Evolutionary conservation across 2,797 vertebrate species (phyloP).

Genomic region (Pterois miles): DNA sequence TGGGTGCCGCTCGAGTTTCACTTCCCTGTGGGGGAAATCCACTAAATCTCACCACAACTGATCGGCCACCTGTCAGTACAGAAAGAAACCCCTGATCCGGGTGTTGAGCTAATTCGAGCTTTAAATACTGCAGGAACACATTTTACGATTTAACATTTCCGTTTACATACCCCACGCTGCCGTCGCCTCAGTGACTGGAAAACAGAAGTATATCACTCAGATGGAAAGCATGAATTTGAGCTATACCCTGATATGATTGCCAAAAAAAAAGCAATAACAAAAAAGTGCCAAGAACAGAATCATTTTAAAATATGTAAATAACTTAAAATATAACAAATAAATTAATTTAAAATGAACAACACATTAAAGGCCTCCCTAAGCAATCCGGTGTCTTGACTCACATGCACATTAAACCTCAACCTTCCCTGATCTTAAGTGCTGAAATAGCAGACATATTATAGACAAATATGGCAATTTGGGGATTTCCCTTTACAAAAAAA

Average conservation of each 20-base stretch:
- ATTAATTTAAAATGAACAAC: conserved; percentile 52
- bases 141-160: neutral
- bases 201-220: neutral
- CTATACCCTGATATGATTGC: conserved; percentile 74
- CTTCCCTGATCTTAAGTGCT: conserved; percentile 70
- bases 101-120: neutral
- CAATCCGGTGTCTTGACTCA: conserved; percentile 13
- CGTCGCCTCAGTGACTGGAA: conserved; percentile 1
- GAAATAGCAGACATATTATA: conserved; percentile 41
- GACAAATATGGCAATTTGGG: conserved; percentile 38
- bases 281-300: conserved; percentile 75
- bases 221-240: neutral
- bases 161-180: neutral
- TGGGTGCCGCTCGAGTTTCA: conserved; percentile 58
- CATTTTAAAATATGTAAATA: conserved; percentile 70
- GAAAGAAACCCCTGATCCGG: neutral
- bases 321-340: conserved; percentile 74
- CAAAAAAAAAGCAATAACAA: conserved; percentile 39
- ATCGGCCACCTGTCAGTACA: conserved; percentile 42
- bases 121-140: neutral
- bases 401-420: conserved; percentile 20
- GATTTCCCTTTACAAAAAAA: conserved; percentile 54
- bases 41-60: conserved; percentile 36
- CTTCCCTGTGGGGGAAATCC: conserved; percentile 66
- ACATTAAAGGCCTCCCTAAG: conserved; percentile 26